Base-by-base conservation (phyloP, 2,797 vertebrate species). In the Myripristis murdjan region DNA sequence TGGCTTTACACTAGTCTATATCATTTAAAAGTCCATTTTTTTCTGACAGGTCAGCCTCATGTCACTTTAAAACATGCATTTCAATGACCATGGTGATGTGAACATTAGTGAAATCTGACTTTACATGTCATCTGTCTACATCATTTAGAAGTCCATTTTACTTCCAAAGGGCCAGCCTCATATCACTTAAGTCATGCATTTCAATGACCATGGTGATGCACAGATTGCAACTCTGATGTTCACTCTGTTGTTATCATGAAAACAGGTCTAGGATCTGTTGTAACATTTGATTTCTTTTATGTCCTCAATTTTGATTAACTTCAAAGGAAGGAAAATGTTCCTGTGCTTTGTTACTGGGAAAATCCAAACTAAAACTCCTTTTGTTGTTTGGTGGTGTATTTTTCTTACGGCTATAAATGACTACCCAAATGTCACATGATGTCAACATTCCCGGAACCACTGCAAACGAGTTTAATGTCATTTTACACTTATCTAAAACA, bases 1-100 rank as follows among this genome's bases (percentile, higher is more conserved):
- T 89, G 91, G 87, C 87, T 91, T 91, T 91, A 93, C 89, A 83
- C 91, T 83, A 86, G 84, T 85, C 84, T 65, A 81, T 89, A 92
- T 84, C 81, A 92, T 91, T 95, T 88, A 90, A 86, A 91, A 93
- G 90, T 93, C 90, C 80, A 91, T 94, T 92, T 92, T 82, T 91
- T 88, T 65, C 85, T 91, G 90, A 89, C 81, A 75, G 87, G 82
- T 84, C 87, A 85, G 75, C 73, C 69, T 72, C 22, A 41, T 87
- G 87, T 91, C 80, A 85, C 79, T 88, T 91, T 89, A 78, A 92
- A 91, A 89, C 87, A 83, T 77, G 77, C 87, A 86, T 90, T 77
- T 89, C 82, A 89, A 89, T 90, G 87, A 81, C 75, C 79, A 70
- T 47, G 70, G 57, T 86, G 86, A 85, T 73, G 9, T 74, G 82